phyloP scores from a whole-genome alignment of 1,140 invertebrate genomes.

The Pollicipes pollicipes region DNA sequence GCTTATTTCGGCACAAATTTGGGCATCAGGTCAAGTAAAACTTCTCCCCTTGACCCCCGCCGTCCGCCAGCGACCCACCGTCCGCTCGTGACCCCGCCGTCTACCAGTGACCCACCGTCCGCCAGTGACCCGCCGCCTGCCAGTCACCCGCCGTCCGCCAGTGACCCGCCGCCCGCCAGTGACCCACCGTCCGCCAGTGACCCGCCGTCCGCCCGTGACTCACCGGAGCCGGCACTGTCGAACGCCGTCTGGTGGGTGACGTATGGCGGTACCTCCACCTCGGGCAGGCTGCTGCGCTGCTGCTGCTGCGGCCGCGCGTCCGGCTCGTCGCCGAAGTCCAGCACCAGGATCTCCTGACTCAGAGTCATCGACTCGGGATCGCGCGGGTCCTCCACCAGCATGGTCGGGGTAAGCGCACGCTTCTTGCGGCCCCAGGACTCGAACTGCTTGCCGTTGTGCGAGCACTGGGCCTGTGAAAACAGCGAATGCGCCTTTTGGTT shows the following conservation, averaged over 20 bases:
- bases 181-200: no score
- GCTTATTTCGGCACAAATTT: no score
- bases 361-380: conserved; percentile 54
- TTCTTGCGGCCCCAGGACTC: not conserved
- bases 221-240: not conserved
- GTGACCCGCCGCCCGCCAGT: no score
- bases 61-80: no score
- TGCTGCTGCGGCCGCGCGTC: conserved; percentile 11
- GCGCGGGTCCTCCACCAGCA: not conserved
- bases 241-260: not conserved
- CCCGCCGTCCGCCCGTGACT: no score
- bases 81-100: no score
- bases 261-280: not conserved
- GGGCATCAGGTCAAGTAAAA: no score
- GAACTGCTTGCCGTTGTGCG: not conserved
- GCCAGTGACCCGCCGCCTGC: no score
- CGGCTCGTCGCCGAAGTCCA: conserved; percentile 77
- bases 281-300: not conserved
- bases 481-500: no score
- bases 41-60: no score
- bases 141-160: no score
- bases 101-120: no score
- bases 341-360: conserved; percentile 77
- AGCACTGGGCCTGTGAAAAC: not conserved
- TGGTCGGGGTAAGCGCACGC: not conserved